Evolutionary conservation across 2,797 vertebrate species (phyloP), one percentile per base, ranked within the genome.

Genomic region (Diglossa cyanea): DNA sequence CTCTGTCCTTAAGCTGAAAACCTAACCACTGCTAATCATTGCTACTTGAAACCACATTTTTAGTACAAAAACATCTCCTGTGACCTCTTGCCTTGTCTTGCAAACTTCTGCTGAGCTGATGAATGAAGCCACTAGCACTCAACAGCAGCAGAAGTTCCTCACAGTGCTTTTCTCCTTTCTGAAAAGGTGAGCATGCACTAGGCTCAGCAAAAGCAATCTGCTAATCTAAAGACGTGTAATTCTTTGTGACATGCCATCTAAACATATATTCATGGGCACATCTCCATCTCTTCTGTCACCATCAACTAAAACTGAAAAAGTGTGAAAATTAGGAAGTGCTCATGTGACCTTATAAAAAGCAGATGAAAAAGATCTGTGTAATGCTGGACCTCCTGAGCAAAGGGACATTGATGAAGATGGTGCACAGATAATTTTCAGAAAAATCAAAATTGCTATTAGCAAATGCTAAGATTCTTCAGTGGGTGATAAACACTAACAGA

Each of bases 1-100:
- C 9, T 13, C 13, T 35, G 4, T 48, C 48, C 44, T 50, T 50
- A 35, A 0, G 0, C 1, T 50, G n/a, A 75, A 86, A 74, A 75
- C 8, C 3, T 47, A 37, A 13, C 15, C 9, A 25, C 19, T 19
- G 40, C 50, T 30, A 12, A 31, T 13, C n/a, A 12, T 9, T 48
- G 25, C n/a, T 14, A 60, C 13, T 19, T 63, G 35, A 20, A 84
- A 42, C 11, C 6, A 3, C 26, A 20, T 39, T 85, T 76, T 58
- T 55, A 65, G 20, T 17, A 54, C 0, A 0, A 58, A 24, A 63
- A 68, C 3, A 17, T 48, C 10, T 68, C n/a, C 11, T 47, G 17
- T 35, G n/a, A 51, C 5, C 5, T 72, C 39, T 55, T 54, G 23
- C 6, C 37, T 53, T 51, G 25, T 17, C 63, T 40, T 66, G 47